Evolutionary conservation across 2,888 invertebrate genomes (phyloP).

Genomic region (Nebria salina): DNA sequence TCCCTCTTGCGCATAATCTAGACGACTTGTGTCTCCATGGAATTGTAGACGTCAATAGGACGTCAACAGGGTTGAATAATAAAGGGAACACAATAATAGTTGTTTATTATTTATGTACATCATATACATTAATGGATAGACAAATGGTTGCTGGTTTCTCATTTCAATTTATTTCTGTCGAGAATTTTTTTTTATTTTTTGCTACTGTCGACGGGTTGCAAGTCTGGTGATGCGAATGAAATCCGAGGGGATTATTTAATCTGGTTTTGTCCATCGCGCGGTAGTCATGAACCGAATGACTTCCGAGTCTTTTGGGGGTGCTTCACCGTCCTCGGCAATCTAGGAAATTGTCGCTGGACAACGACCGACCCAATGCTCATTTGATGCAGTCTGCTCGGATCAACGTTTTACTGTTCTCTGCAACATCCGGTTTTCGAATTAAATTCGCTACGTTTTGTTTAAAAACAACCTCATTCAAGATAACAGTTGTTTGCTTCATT

Average conservation of each 20-base stretch:
- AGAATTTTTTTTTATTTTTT: not conserved
- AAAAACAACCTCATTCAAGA: not conserved
- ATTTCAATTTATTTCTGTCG: too few relatives aligned
- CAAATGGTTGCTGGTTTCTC: not conserved
- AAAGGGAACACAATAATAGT: not conserved
- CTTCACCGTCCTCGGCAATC: slow-evolving; percentile 44
- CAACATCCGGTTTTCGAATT: not conserved
- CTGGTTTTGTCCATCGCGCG: slow-evolving; percentile 24
- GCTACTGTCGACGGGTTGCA: not conserved
- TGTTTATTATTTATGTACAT: not conserved
- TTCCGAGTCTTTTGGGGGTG: slow-evolving; percentile 45
- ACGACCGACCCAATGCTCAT: slow-evolving; percentile 27
- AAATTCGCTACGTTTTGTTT: not conserved
- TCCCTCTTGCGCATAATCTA: not conserved
- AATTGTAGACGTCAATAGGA: not conserved
- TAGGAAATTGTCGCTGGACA: slow-evolving; percentile 37
- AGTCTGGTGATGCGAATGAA: not conserved
- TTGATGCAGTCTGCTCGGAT: slow-evolving; percentile 22
- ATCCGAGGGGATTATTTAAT: slow-evolving; percentile 39
- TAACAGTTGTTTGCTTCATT: not conserved
- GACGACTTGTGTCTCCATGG: not conserved
- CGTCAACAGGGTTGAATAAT: not conserved
- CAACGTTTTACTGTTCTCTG: not conserved
- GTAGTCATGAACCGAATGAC: slow-evolving; percentile 36
- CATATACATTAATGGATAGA: not conserved